Percentiles rank a stretch among this genome's conserved stretches.
Conservation (phyloP, 1,140 invertebrate species). For the Helicoverpa armigera region DNA sequence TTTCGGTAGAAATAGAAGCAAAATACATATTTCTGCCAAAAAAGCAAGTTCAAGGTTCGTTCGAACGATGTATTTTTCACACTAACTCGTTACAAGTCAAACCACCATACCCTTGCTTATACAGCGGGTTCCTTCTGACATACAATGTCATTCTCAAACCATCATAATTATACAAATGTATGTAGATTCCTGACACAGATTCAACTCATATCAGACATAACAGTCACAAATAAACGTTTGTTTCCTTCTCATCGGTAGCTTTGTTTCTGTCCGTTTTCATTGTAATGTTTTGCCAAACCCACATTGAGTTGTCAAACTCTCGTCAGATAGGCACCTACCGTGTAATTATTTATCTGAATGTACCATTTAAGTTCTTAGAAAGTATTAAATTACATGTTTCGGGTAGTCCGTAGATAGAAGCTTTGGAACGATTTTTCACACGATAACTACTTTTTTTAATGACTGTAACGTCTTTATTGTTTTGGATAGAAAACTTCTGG, state of each 20-base stretch:
- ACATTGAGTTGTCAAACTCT: conserved; percentile 55
- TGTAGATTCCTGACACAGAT: conserved; percentile 28
- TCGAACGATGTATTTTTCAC: too few species aligned
- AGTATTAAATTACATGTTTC: conserved; percentile 79
- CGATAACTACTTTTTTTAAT: conserved; percentile 69
- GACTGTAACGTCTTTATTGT: conserved; percentile 70
- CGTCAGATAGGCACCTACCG: conserved; percentile 50
- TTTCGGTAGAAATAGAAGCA: too few species aligned
- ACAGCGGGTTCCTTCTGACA: too few species aligned
- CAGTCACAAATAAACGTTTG: conserved; percentile 46
- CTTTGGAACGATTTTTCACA: conserved; percentile 72
- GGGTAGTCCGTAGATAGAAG: conserved; percentile 56
- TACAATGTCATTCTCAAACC: too few species aligned
- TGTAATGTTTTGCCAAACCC: conserved; percentile 56
- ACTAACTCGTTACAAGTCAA: too few species aligned
- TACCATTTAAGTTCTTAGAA: conserved; percentile 66
- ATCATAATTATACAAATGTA: neutral
- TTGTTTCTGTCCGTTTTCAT: conserved; percentile 54
- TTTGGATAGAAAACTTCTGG: conserved; percentile 49
- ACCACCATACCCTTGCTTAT: too few species aligned
- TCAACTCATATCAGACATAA: conserved; percentile 42
- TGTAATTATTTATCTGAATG: conserved; percentile 57
- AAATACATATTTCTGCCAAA: too few species aligned
- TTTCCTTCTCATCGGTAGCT: conserved; percentile 52
- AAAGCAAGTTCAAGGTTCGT: too few species aligned